Evolutionary conservation across 2,888 invertebrate species (phyloP), one percentile per base, ranked within the genome.

Genomic region (Nomada goodeniana): DNA sequence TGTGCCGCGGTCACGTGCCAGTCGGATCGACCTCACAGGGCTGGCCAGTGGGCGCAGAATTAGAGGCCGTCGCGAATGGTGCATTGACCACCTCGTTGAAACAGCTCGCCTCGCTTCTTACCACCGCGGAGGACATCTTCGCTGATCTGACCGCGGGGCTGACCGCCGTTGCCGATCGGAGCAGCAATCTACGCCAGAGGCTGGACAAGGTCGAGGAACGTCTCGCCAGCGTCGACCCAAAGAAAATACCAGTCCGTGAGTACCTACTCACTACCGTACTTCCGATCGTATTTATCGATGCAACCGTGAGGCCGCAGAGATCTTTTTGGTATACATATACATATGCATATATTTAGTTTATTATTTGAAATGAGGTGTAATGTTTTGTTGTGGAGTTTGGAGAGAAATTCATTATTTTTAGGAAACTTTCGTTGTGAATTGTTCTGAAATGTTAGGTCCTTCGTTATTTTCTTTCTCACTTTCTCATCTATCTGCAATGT

Each of bases 211-310:
- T 98, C 90, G 96, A 96, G 92, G 96, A 96, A 89, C 95, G 96
- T 91, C 96, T 98, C 90, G 95, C 95, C 91, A 95, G 95, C 85
- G 96, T 96, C 94, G 97, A 98, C 94, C 98, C 98, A 82, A 98
- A 97, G 95, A 96, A 96, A 94, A 97, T 98, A 93, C 96, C 98
- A 96, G 98, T 98, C 95, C 98, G 98, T 98, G 95, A 98, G 98
- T 98, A 95, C 60, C 67, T 26, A 5, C n/a, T 20, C 9, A 7
- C 42, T 15, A 4, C 50, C 50, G 63, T 42, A 29, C 50, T 69
- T 64, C 44, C 61, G 20, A 26, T 52, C 18, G 18, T 11, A 18
- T 42, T 59, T 65, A 69, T 73, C 80, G 73, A 79, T 60, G 60
- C 57, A 50, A 68, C 26, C 42, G 36, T 18, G 13, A 9, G 15